phyloP scores from a whole-genome alignment of 2,113 vertebrate genomes.

The Tachysurus fulvidraco region DNA sequence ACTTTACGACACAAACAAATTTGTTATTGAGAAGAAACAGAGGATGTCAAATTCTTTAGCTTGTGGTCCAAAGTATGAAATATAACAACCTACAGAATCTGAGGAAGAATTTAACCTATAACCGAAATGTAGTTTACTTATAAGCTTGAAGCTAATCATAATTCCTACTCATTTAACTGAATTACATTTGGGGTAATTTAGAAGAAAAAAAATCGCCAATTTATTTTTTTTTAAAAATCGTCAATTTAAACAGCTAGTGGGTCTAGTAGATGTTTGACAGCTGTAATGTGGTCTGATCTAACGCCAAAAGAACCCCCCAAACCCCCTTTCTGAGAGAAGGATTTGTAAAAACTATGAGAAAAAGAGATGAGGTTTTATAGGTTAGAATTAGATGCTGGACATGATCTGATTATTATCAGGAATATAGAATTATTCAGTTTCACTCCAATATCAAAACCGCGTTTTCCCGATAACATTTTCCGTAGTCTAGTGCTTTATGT shows the following conservation, averaged over 20 bases:
- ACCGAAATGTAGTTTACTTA: neutral
- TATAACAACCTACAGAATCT: neutral
- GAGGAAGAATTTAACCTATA: neutral
- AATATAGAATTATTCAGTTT: neutral
- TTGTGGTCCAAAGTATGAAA: slow-evolving; percentile 20
- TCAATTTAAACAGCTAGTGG: neutral
- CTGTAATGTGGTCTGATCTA: neutral
- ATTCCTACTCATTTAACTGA: neutral
- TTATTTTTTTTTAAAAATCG: neutral
- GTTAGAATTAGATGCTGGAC: neutral
- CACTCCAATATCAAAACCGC: neutral
- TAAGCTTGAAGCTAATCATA: neutral
- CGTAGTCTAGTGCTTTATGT: neutral
- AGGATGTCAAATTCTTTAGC: neutral
- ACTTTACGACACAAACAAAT: neutral
- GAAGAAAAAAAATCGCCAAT: neutral
- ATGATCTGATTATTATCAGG: neutral
- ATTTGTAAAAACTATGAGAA: neutral
- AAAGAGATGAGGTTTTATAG: neutral
- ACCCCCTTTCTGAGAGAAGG: neutral
- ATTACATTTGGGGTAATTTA: neutral
- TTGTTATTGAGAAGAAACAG: neutral
- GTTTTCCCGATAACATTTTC: too few species aligned
- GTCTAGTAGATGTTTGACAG: slow-evolving; percentile 70
- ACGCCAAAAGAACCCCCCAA: neutral